Evolutionary conservation across 2,797 vertebrate genomes (phyloP).

Genomic region (Eutrigla gurnardus): DNA sequence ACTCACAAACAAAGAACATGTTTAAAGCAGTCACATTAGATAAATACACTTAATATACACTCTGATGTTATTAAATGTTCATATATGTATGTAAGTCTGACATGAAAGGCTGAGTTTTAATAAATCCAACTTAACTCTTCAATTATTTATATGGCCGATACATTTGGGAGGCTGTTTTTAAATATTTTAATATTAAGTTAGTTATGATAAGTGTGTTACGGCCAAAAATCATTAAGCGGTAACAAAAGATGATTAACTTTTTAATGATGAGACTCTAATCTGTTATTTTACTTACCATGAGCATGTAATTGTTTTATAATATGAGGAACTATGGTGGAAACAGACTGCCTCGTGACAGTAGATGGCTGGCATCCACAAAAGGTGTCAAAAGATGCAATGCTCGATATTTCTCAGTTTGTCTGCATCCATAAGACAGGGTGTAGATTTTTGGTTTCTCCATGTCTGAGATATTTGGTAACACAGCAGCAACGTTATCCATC

Average conservation of each 20-base stretch:
- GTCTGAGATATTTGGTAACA: conserved; percentile 14
- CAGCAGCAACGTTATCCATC: conserved; percentile 23
- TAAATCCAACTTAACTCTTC: not conserved
- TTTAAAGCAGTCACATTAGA: not conserved
- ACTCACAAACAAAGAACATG: not conserved
- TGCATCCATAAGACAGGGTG: conserved; percentile 6
- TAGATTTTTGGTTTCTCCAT: not conserved
- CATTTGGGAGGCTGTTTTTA: not conserved
- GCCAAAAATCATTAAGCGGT: too few relatives aligned
- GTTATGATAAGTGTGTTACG: not conserved
- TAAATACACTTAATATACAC: not conserved
- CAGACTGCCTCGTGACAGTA: not conserved
- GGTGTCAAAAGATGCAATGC: conserved; percentile 5
- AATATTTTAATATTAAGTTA: not conserved
- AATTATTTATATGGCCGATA: not conserved
- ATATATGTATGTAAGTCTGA: not conserved
- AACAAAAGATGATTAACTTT: too few relatives aligned
- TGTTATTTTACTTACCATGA: not conserved
- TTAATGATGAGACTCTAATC: too few relatives aligned
- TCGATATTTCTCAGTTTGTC: conserved; percentile 4
- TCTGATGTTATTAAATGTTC: not conserved
- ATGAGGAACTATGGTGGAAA: not conserved
- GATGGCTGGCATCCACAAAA: conserved; percentile 1
- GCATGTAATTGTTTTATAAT: not conserved
- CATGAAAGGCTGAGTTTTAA: not conserved